These are phyloP conservation scores for Epicampocera succincta DNA, from an alignment of 2,888 invertebrate genomes.

Conservation along the genomic window DNA sequence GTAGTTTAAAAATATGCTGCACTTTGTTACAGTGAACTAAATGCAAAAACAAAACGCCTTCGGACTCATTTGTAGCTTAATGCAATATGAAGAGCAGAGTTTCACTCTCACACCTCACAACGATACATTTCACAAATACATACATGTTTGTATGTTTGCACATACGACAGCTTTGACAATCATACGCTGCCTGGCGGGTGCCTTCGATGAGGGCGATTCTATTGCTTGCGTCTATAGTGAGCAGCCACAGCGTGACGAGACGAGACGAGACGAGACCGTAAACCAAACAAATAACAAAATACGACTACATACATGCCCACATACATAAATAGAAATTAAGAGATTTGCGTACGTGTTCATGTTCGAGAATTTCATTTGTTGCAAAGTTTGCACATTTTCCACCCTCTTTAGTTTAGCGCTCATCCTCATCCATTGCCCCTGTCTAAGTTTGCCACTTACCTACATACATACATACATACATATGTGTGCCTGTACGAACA, in stretches of 20 bases:
- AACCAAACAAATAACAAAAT: not conserved
- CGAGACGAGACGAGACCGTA: not conserved
- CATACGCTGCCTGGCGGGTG: not conserved
- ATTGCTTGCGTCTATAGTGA: not conserved
- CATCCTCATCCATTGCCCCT: not conserved
- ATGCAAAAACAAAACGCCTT: slow-evolving; percentile 46
- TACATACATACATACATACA: too few relatives aligned
- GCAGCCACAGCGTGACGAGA: not conserved
- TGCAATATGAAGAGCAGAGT: slow-evolving; percentile 46
- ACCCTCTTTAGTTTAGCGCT: not conserved
- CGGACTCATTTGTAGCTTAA: slow-evolving; percentile 58
- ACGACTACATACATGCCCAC: not conserved
- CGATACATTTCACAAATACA: not conserved
- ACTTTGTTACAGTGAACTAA: slow-evolving; percentile 13
- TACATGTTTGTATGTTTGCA: not conserved
- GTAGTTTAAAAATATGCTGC: slow-evolving; percentile 4
- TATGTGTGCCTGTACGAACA: too few relatives aligned
- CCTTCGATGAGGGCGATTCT: slow-evolving; percentile 8
- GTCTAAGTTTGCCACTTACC: slow-evolving; percentile 1
- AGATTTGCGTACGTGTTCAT: slow-evolving; percentile 14
- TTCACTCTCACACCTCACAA: slow-evolving; percentile 41
- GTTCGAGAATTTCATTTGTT: slow-evolving; percentile 4
- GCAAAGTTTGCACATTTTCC: slow-evolving; percentile 10
- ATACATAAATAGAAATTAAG: not conserved
- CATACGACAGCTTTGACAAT: not conserved